Base-by-base conservation (phyloP, 2,113 vertebrate genomes). In the Oreochromis aureus region DNA sequence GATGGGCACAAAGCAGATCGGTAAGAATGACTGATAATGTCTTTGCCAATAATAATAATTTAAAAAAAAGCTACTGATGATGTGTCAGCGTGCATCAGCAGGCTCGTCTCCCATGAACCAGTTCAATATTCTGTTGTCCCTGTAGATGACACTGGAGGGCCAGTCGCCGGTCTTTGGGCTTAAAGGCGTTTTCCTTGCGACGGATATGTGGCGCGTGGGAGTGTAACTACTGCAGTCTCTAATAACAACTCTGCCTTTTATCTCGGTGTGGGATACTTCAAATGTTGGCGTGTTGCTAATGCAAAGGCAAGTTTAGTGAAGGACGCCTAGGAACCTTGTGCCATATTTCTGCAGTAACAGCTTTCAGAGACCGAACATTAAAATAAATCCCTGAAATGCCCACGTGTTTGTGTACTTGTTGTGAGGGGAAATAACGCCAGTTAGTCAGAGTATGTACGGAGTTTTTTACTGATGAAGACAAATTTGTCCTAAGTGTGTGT, bases 241-340 rank as follows among this genome's bases (percentile, higher is more conserved):
- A 90, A 91, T 93, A 87, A 91, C 84, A 59, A 53, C 10, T 51
- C 44, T 51, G 16, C 41, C 83, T 93, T 91, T 91, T 66, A 93
- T 87, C 66, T 89, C 3, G 0, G 46, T 15, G 88, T 89, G 83
- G 88, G 84, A 84, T 61, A 10, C 30, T 51, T 51, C 10, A 36
- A 8, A 41, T 55, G 24, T 15, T 82, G 55, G 3, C 6, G 10
- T 48, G 54, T 84, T n/a, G 19, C 71, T 54, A 53, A 32, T 76
- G 81, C 34, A 69, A 71, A 71, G 73, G 59, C 24, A 7, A 22
- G 5, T 41, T 86, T 80, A 56, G 54, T 24, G 61, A 2, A 10
- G 55, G 61, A 86, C 4, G 27, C 83, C 39, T n/a, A 7, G 36
- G 10, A 58, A 56, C 34, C 66, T 48, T 10, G 66, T 48, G 66